Evolutionary conservation across 1,140 invertebrate genomes (phyloP), one percentile per base, ranked within the genome.

Genomic region (Chironomus striatipennis): DNA sequence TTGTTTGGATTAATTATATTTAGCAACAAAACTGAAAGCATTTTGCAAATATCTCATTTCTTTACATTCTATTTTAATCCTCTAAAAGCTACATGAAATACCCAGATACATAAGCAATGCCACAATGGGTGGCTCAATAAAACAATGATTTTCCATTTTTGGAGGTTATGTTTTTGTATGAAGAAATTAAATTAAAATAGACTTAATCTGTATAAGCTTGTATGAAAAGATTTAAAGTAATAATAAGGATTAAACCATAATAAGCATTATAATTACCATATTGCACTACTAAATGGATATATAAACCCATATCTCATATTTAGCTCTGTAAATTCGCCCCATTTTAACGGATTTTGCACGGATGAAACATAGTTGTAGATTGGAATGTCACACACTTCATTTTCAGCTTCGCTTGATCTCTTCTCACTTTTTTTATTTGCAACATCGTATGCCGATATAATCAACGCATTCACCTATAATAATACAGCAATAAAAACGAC

Each of bases 311-410:
- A 79, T 0, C 80, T 77, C 64, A 83, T 77, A 75, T 86, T 86
- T 0, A 83, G 78, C 0, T 77, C 67, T 65, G 81, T 80, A 77
- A 87, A 89, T 43, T 88, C 84, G 0, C 81, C 77, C 88, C 88
- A 90, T 0, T 86, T 87, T 2, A 90, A 80, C 4, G 86, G 87
- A 74, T 88, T 86, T 65, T 89, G 87, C 8, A 81, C 82, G 0
- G 85, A 88, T 3, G 88, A 89, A 6, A 89, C 88, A 77, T 86
- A 90, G 78, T 91, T 90, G 81, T 88, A 90, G 24, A 90, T 86
- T 7, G 86, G 80, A 42, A 86, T 85, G 47, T 87, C 79, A 20
- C 80, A 80, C 20, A 82, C 80, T 73, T 18, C 34, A 10, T 42
- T 43, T 57, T 42, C 7, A 75, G 24, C 24, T 34, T 34, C 24